Conservation (phyloP, 2,888 invertebrate species). For the Zygothrica quintamaculata region DNA sequence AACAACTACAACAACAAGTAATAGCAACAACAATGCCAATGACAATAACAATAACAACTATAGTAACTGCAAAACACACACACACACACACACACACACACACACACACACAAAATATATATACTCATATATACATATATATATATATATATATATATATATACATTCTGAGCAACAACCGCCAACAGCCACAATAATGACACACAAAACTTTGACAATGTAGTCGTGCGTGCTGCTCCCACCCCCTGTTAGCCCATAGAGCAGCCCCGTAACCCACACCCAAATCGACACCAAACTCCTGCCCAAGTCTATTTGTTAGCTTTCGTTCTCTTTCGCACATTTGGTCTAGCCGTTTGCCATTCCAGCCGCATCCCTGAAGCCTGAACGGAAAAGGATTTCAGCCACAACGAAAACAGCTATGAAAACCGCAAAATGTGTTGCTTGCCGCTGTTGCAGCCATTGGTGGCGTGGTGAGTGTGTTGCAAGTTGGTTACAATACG, state of each 20-base stretch:
- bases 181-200: slow-evolving; percentile 76
- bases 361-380: slow-evolving; percentile 36
- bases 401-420: slow-evolving; percentile 78
- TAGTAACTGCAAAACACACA: slow-evolving; percentile 55
- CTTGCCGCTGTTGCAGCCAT: slow-evolving; percentile 19
- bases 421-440: slow-evolving; percentile 72
- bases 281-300: background rate
- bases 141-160: slow-evolving; percentile 61
- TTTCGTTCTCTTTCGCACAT: background rate
- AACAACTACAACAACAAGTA: slow-evolving; percentile 24
- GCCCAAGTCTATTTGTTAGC: background rate
- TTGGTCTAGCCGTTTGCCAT: slow-evolving; percentile 25
- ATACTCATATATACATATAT: slow-evolving; percentile 56
- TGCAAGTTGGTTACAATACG: slow-evolving; percentile 40
- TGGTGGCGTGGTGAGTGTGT: background rate
- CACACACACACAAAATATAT: slow-evolving; percentile 71
- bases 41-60: slow-evolving; percentile 18
- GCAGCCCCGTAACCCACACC: too few relatives aligned
- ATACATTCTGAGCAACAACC: slow-evolving; percentile 40
- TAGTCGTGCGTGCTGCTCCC: slow-evolving; percentile 65
- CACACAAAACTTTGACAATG: slow-evolving; percentile 77
- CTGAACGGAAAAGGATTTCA: slow-evolving; percentile 73
- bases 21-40: slow-evolving; percentile 20
- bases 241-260: too few relatives aligned
- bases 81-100: slow-evolving; percentile 15